Evolutionary conservation across 1,140 invertebrate species (phyloP), one percentile per base, ranked within the genome.

Genomic region (Venturia canescens): DNA sequence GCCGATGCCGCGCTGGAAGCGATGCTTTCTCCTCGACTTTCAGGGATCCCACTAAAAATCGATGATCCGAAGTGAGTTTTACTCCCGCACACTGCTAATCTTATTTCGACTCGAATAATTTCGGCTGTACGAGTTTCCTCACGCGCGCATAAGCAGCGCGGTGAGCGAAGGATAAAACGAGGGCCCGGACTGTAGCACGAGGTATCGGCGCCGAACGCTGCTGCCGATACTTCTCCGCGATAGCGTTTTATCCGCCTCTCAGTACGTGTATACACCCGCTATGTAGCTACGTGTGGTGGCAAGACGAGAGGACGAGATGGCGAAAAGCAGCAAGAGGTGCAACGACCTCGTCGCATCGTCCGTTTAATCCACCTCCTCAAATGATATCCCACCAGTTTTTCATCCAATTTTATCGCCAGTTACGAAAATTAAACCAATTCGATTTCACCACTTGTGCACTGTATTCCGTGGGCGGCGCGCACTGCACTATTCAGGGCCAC

Each of bases 331-430:
- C 26, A 53, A 57, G 57, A 31, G 71, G 71, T 75, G 71, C 71
- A 75, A 75, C 84, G 78, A 83, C 70, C 71, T 78, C 80, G 66
- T 70, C 50, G 44, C 67, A 57, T 48, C 69, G 82, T 27, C 79
- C 82, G 44, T 71, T 76, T 82, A 70, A 38, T 67, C 75, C 48
- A 67, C 80, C 50, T 78, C 23, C 60, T 23, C 15, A 66, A 66
- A 66, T n/a, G n/a, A n/a, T 66, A 5, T 23, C 2, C 27, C 27
- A 11, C 1, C 23, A 15, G 21, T 27, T 66, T 66, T 2, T 27
- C 27, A 66, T 66, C 15, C 60, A 29, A 29, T 27, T 66, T 3
- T 4, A 23, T 23, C 5, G 6, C 1, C 11, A 23, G 1, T 5
- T 7, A n/a, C 53, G 53, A 57, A n/a, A 16, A 18, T n/a, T 57